Percentiles rank a stretch among this genome's conserved stretches.
Conservation (phyloP, 2,888 invertebrate genomes). For the Diploptera punctata region DNA sequence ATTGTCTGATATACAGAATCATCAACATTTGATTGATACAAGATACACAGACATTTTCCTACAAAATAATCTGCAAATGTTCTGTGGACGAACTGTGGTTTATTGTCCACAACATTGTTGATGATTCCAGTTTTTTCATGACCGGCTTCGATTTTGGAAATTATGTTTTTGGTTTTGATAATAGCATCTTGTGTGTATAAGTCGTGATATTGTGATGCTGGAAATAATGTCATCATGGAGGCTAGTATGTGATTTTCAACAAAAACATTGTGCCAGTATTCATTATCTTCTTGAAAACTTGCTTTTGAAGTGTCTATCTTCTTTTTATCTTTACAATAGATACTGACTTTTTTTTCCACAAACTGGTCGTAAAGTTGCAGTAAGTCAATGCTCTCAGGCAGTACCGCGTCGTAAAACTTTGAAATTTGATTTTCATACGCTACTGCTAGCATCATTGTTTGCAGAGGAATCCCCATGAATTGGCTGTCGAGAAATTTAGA, state of each 20-base stretch:
- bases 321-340: slow-evolving; percentile 31
- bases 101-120: not conserved
- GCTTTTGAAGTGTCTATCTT: slow-evolving; percentile 20
- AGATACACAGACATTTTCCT: not conserved
- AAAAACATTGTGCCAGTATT: slow-evolving; percentile 4
- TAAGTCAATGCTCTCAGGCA: slow-evolving; percentile 25
- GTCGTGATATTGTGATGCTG: not conserved
- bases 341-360: slow-evolving; percentile 29
- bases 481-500: not conserved
- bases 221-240: slow-evolving; percentile 1
- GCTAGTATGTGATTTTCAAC: not conserved
- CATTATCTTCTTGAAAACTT: not conserved
- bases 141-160: not conserved
- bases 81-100: not conserved
- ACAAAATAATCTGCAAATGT: not conserved
- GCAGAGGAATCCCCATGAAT: slow-evolving; percentile 33
- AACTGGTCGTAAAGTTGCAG: slow-evolving; percentile 27
- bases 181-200: not conserved
- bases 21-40: not conserved
- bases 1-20: not conserved
- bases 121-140: slow-evolving; percentile 4
- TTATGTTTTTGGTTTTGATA: not conserved
- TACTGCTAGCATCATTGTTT: slow-evolving; percentile 33
- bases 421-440: slow-evolving; percentile 18
- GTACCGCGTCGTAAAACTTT: not conserved